phyloP scores from a whole-genome alignment of 2,797 vertebrate genomes.

The Acrossocheilus fasciatus region DNA sequence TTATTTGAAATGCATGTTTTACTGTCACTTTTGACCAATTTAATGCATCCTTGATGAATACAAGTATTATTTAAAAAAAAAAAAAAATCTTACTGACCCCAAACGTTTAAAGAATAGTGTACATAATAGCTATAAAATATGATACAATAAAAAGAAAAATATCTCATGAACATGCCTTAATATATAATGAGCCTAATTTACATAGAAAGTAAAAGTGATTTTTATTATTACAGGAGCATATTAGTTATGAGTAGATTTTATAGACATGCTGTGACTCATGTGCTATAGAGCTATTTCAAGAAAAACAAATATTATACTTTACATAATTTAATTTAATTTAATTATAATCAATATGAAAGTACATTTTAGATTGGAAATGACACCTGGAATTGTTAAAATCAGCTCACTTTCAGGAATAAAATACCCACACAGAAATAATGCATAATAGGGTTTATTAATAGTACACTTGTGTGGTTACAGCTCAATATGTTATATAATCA shows the following conservation, averaged over 20 bases:
- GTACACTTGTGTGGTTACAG: not conserved
- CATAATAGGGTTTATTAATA: constrained; percentile 2
- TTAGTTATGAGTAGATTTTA: not conserved
- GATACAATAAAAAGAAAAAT: not conserved
- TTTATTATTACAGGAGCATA: not conserved
- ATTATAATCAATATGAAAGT: not conserved
- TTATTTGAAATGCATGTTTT: no score
- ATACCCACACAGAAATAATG: not conserved
- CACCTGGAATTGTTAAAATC: not conserved
- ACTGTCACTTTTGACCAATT: not conserved
- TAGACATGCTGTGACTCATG: no score
- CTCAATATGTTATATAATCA: constrained; percentile 3
- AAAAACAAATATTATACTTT: not conserved
- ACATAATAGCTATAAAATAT: not conserved
- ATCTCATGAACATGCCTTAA: no score
- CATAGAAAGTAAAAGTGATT: not conserved
- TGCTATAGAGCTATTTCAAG: not conserved
- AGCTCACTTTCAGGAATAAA: not conserved
- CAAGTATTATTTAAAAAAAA: not conserved
- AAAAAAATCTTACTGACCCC: not conserved
- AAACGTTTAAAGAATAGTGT: not conserved
- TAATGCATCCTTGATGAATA: not conserved
- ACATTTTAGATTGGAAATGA: not conserved
- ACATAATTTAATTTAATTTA: not conserved
- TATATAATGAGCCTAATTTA: not conserved